Evolutionary conservation across 2,113 vertebrate genomes (phyloP).

Genomic region (Gadus chalcogrammus): DNA sequence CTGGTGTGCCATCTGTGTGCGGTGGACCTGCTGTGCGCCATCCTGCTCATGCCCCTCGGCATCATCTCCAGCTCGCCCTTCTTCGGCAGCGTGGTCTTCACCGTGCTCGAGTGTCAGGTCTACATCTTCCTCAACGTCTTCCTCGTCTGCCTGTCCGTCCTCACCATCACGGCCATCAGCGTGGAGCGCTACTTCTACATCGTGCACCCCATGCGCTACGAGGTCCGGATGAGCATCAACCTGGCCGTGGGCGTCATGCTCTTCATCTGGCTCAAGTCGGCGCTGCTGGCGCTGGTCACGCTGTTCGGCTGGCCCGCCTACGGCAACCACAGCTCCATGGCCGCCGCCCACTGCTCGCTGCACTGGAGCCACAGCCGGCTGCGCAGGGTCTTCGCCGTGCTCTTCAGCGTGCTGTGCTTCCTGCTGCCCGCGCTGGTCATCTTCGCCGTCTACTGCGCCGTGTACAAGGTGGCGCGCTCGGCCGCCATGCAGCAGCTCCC

Average conservation of each 20-base stretch:
- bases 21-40: conserved; percentile 87
- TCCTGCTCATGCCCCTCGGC: conserved; percentile 90
- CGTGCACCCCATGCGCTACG: conserved; percentile 87
- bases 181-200: conserved; percentile 93
- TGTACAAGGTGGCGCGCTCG: conserved; percentile 87
- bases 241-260: conserved; percentile 78
- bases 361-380: conserved; percentile 80
- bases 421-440: conserved; percentile 82
- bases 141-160: conserved; percentile 86
- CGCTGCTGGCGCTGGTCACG: conserved; percentile 75
- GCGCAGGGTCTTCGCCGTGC: conserved; percentile 76
- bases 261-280: conserved; percentile 82
- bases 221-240: conserved; percentile 83
- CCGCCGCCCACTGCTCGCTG: conserved; percentile 79
- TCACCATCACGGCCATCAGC: conserved; percentile 87
- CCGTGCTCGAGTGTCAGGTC: conserved; percentile 81
- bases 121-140: conserved; percentile 88
- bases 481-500: conserved; percentile 77
- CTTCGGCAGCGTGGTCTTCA: conserved; percentile 81
- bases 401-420: conserved; percentile 85
- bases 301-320: conserved; percentile 79
- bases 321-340: conserved; percentile 74
- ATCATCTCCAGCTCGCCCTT: conserved; percentile 85
- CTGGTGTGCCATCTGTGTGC: conserved; percentile 89
- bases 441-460: conserved; percentile 81